Evolutionary conservation across 2,797 vertebrate genomes (phyloP).

Genomic region (Sciurus carolinensis): DNA sequence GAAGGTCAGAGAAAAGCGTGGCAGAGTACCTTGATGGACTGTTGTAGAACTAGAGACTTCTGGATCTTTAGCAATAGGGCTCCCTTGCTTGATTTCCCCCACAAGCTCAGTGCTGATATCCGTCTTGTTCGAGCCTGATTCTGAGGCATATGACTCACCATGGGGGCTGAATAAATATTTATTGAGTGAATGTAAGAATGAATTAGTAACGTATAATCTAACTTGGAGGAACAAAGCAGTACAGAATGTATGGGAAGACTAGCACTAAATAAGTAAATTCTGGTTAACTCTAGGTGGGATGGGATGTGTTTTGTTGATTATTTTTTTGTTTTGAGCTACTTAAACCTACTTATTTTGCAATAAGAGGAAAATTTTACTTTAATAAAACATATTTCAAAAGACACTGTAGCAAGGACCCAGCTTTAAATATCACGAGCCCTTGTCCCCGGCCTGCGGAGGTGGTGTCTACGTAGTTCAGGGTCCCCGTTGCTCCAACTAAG

Average conservation of each 20-base stretch:
- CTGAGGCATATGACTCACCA: slow-evolving; percentile 42
- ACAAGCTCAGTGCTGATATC: background rate
- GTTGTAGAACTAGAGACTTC: background rate
- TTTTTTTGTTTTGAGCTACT: background rate
- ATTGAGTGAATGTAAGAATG: slow-evolving; percentile 20
- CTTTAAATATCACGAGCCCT: background rate
- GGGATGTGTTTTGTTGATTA: background rate
- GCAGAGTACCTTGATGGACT: background rate
- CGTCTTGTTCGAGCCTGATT: background rate
- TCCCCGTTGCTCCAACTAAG: background rate
- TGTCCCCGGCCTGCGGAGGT: background rate
- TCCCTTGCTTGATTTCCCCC: background rate
- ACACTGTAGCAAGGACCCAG: background rate
- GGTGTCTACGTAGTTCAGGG: background rate
- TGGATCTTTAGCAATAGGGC: background rate
- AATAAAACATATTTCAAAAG: slow-evolving; percentile 19
- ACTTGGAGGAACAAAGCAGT: slow-evolving; percentile 17
- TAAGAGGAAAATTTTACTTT: background rate
- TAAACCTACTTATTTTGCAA: slow-evolving; percentile 1
- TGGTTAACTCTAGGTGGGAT: background rate
- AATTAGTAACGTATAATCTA: slow-evolving; percentile 53
- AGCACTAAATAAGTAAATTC: background rate
- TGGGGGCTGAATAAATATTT: slow-evolving; percentile 61
- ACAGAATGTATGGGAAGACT: background rate
- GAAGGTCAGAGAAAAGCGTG: background rate